These are phyloP conservation scores for Hedychridium roseum DNA, from an alignment of 2,888 invertebrate species.

Conservation along the genomic window DNA sequence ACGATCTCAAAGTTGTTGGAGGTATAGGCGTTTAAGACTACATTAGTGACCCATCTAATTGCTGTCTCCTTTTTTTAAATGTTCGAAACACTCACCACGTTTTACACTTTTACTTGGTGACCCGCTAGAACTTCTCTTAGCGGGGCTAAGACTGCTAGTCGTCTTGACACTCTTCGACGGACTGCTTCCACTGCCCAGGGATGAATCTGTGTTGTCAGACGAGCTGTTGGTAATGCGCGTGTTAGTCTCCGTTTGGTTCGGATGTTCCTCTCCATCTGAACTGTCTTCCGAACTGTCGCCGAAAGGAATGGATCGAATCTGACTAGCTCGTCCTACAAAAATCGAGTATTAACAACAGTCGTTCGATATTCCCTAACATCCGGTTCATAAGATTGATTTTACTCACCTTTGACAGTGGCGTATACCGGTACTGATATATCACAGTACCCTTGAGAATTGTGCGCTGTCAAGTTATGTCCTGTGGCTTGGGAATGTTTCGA, in stretches of 20 bases:
- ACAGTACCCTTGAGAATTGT: conserved; percentile 81
- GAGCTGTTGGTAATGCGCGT: conserved; percentile 66
- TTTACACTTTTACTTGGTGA: conserved; percentile 84
- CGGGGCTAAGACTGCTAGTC: conserved; percentile 84
- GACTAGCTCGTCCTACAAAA: conserved; percentile 78
- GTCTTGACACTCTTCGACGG: conserved; percentile 89
- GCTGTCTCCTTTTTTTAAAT: too few species aligned
- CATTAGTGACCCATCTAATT: too few species aligned
- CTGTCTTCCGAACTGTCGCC: conserved; percentile 95
- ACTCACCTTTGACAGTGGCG: conserved; percentile 85
- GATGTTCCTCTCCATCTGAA: conserved; percentile 85
- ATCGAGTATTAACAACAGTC: not conserved
- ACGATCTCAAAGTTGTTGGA: conserved; percentile 18
- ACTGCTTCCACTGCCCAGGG: conserved; percentile 76
- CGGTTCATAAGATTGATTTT: not conserved
- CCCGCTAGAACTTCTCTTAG: conserved; percentile 83
- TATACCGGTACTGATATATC: conserved; percentile 94
- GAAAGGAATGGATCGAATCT: conserved; percentile 95
- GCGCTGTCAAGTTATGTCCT: conserved; percentile 58
- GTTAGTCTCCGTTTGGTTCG: conserved; percentile 67
- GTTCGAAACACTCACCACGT: conserved; percentile 69
- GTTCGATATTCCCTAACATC: not conserved
- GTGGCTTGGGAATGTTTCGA: conserved; percentile 61
- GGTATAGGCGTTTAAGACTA: too few species aligned
- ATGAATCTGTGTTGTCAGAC: conserved; percentile 69